Base-by-base conservation (phyloP, 2,113 vertebrate species). In the Pelodiscus sinensis region DNA sequence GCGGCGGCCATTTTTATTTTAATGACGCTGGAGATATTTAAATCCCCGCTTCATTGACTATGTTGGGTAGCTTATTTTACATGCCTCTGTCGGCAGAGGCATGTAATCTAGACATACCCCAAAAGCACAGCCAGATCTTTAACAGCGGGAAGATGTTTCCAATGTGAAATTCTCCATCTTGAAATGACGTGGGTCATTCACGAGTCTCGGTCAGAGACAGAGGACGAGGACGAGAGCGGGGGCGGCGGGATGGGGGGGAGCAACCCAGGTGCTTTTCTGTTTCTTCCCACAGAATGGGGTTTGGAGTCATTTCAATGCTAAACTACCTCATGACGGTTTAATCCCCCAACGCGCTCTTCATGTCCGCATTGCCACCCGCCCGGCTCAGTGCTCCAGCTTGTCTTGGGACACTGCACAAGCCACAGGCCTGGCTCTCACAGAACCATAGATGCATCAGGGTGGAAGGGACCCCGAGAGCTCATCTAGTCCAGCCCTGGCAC, bases 151-250 rank as follows among this genome's bases (percentile, higher is more conserved):
- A 90, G 50, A 10, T 54, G 2, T 13, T 51, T 84, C 73, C 88
- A 86, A 21, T 0, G 0, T 1, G 24, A 13, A 10, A 83, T 78
- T 83, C 22, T 50, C 44, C 68, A 38, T 65, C 89, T 22, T 54
- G 0, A 15, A 78, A 52, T 0, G 21, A 38, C 38, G 79, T 68
- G 27, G 3, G 0, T 0, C 3, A 22, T 81, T 65, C 19, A 79
- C 5, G 0, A 0, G 0, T 50, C 35, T 31, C 0, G 0, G 1
- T 0, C 86, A 22, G 78, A 79, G 22, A 2, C 0, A 1, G 89
- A 24, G 68, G 0, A 9, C 3, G 15, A 1, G 3, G 7, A 71
- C 65, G 52, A 38, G 62, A 73, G 75, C 55, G 44, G 44, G 4
- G 44, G 44, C 44, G 44, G 44, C 44, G 44, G 44, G 44, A 44